phyloP scores from a whole-genome alignment of 1,140 invertebrate genomes.

The Temnothorax longispinosus region DNA sequence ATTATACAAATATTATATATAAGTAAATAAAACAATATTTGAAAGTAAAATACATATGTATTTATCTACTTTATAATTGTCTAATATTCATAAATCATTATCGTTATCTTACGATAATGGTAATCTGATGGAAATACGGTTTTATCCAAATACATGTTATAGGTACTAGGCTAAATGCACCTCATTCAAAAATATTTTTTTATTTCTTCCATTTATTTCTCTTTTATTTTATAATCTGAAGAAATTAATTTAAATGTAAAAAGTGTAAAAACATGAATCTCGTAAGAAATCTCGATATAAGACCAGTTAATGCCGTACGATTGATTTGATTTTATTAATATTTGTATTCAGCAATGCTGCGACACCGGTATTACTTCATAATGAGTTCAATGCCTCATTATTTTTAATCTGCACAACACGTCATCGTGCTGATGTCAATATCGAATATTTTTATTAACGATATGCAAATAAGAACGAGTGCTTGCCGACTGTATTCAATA shows the following conservation, averaged over 20 bases:
- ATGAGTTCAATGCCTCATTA: slow-evolving; percentile 10
- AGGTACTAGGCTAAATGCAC: not conserved
- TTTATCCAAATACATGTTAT: not conserved
- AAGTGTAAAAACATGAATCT: slow-evolving; percentile 17
- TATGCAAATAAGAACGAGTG: not conserved
- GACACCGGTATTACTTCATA: slow-evolving; percentile 36
- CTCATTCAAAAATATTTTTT: not conserved
- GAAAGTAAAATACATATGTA: not conserved
- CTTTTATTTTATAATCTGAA: not conserved
- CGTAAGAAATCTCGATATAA: slow-evolving; percentile 4
- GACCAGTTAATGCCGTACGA: slow-evolving; percentile 4
- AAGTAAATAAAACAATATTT: not conserved
- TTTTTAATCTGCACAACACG: not conserved
- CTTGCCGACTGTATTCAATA: not conserved
- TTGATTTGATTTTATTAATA: slow-evolving; percentile 40
- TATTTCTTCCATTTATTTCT: not conserved
- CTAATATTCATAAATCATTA: not conserved
- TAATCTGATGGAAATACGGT: not conserved
- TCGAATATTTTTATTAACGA: slow-evolving; percentile 14
- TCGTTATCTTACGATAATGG: not conserved
- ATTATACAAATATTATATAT: not conserved
- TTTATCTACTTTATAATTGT: not conserved
- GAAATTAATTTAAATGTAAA: not conserved
- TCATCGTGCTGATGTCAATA: slow-evolving; percentile 10
- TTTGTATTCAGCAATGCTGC: slow-evolving; percentile 22